A percentile compares a stretch with the other conserved stretches of the same genome.
phyloP scores from a whole-genome alignment of 2,888 invertebrate genomes.

The Dryobota labecula region DNA sequence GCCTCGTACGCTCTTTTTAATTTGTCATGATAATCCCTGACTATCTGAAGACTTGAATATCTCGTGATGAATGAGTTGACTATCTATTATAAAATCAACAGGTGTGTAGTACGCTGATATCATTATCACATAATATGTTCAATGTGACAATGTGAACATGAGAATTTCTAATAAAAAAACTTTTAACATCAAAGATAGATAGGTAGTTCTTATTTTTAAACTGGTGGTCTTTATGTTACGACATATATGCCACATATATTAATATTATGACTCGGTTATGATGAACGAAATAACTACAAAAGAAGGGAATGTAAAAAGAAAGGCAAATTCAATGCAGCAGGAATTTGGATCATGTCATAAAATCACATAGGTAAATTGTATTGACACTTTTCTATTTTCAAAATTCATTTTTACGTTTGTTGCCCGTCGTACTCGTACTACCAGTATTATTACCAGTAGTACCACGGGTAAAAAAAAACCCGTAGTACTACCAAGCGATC shows the following conservation, averaged over 20 bases:
- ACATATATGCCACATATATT: background rate
- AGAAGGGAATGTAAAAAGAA: background rate
- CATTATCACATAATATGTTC: background rate
- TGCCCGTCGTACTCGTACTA: too few species aligned
- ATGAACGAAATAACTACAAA: background rate
- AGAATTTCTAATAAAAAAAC: background rate
- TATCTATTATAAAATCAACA: constrained; percentile 3
- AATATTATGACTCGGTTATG: too few species aligned
- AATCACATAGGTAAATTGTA: background rate
- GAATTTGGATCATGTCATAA: background rate
- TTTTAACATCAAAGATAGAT: too few species aligned
- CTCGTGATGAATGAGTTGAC: background rate
- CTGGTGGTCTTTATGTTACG: too few species aligned
- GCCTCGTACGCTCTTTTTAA: too few species aligned
- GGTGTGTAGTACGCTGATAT: background rate
- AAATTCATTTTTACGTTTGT: too few species aligned
- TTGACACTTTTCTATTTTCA: background rate
- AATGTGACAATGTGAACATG: background rate
- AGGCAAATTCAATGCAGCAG: background rate
- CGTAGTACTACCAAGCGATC: too few species aligned
- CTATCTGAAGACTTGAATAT: background rate
- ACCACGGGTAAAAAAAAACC: too few species aligned
- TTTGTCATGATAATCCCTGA: background rate
- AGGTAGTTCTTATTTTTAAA: too few species aligned
- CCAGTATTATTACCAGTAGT: too few species aligned